A percentile compares a stretch with the other conserved stretches of the same genome.
Evolutionary conservation across 64 coral and sea anemone species (phyloP).

Genomic region (Montipora foliosa): DNA sequence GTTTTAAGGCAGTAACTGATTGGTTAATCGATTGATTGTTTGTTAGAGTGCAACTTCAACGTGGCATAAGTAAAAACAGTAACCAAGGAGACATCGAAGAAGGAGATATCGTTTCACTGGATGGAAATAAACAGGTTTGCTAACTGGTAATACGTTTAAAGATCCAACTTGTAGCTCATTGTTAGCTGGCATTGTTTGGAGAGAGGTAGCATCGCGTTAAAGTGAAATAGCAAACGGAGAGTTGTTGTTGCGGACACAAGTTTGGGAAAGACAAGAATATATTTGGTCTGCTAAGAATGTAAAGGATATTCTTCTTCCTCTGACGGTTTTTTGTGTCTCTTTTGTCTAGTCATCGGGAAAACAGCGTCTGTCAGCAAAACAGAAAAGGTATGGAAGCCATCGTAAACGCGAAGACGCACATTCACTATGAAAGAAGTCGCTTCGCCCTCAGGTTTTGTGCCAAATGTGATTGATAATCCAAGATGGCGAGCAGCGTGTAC

Average conservation of each 20-base stretch:
- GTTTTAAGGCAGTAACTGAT: neutral
- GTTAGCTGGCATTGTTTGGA: no score
- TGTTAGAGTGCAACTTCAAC: slow-evolving; percentile 76
- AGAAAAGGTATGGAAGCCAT: slow-evolving; percentile 56
- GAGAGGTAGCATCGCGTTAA: no score
- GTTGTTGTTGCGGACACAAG: no score
- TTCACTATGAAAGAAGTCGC: no score
- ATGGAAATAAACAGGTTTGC: neutral
- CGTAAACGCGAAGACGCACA: no score
- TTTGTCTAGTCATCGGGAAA: slow-evolving; percentile 42
- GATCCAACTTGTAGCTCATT: no score
- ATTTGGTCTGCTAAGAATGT: no score
- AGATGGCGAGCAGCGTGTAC: no score
- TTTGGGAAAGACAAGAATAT: no score
- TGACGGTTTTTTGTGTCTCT: neutral
- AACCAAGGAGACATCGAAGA: slow-evolving; percentile 44
- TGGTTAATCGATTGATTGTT: neutral
- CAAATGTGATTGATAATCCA: no score
- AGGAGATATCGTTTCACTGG: slow-evolving; percentile 2
- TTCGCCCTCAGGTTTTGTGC: no score
- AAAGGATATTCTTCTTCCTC: neutral
- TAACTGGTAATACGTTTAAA: neutral
- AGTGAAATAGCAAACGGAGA: no score
- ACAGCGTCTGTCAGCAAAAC: slow-evolving; percentile 82
- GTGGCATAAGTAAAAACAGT: slow-evolving; percentile 63